phyloP scores from a whole-genome alignment of 2,113 vertebrate species.

The Melanostigma gelatinosum region DNA sequence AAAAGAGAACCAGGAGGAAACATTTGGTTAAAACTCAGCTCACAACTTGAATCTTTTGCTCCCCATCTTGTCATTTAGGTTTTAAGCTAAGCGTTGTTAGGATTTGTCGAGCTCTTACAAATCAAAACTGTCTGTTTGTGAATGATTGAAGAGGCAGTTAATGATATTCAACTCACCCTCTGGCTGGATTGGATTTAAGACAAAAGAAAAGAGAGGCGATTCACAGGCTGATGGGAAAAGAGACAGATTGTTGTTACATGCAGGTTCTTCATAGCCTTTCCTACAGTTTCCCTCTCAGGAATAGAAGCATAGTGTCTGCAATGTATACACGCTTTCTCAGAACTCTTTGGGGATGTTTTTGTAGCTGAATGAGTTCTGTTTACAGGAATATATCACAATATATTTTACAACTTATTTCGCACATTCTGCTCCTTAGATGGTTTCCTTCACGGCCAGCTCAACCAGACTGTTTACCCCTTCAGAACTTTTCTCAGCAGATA shows the following conservation, averaged over 20 bases:
- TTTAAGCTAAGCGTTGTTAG: conserved; percentile 9
- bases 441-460: conserved; percentile 7
- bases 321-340: not conserved
- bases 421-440: conserved; percentile 14
- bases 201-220: conserved; percentile 8
- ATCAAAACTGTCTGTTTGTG: conserved; percentile 11
- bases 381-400: conserved; percentile 14
- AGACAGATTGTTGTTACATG: conserved; percentile 6
- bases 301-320: not conserved
- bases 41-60: conserved; percentile 3
- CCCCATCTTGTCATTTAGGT: conserved; percentile 5
- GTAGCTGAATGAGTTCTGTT: conserved; percentile 29
- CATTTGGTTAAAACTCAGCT: not conserved
- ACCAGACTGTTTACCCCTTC: conserved; percentile 36
- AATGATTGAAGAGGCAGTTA: conserved; percentile 27
- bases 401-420: conserved; percentile 2
- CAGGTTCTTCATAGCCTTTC: not conserved
- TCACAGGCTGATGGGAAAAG: not conserved
- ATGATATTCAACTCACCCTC: conserved; percentile 13
- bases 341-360: not conserved
- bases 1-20: not conserved
- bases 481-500: conserved; percentile 47
- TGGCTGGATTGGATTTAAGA: conserved; percentile 20
- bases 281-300: not conserved
- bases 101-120: not conserved